phyloP scores from a whole-genome alignment of 2,888 invertebrate species.

The Pammene aurita region DNA sequence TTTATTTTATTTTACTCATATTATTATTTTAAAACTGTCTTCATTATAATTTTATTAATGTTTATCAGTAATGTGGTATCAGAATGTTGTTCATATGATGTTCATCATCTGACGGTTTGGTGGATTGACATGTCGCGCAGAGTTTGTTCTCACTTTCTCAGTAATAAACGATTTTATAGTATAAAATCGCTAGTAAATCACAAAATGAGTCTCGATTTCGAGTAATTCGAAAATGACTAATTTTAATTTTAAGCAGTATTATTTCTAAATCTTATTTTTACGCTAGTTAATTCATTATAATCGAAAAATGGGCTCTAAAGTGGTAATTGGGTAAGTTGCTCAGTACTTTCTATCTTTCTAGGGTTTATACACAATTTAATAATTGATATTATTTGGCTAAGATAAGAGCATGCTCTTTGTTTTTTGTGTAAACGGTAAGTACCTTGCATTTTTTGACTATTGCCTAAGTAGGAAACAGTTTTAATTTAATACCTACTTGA shows the following conservation, averaged over 20 bases:
- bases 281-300: constrained; percentile 1
- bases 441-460: not conserved
- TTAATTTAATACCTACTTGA: not conserved
- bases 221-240: constrained; percentile 6
- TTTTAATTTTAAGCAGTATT: not conserved
- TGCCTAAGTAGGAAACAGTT: not conserved
- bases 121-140: not conserved
- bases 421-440: not conserved
- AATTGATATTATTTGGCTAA: not conserved
- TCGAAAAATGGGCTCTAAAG: constrained; percentile 35
- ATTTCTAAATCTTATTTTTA: constrained; percentile 1
- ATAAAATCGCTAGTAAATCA: not conserved
- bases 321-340: constrained; percentile 31
- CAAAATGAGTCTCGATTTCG: constrained; percentile 24
- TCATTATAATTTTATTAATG: too few species aligned
- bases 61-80: too few species aligned
- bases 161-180: not conserved
- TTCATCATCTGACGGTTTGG: not conserved
- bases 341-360: not conserved
- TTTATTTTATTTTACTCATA: too few species aligned
- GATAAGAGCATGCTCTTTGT: not conserved
- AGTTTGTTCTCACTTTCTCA: not conserved
- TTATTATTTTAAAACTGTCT: too few species aligned
- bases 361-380: not conserved
- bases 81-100: too few species aligned